These are phyloP conservation scores for Hemibagrus guttatus DNA, from an alignment of 2,797 vertebrate species.

Conservation along the genomic window DNA sequence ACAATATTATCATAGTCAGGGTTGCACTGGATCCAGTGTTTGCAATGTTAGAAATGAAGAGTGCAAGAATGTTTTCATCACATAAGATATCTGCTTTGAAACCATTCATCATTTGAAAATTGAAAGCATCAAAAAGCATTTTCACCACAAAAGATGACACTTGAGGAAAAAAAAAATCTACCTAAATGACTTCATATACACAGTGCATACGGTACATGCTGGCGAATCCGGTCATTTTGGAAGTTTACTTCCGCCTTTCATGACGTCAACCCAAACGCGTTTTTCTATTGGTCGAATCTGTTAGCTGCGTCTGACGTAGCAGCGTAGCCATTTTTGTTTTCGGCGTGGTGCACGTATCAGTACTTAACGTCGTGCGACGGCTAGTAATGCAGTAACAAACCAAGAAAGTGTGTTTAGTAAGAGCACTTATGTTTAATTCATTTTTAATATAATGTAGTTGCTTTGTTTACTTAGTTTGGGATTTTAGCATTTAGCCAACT, in stretches of 20 bases:
- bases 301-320: background rate
- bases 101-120: too few species aligned
- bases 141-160: too few species aligned
- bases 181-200: background rate
- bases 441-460: too few species aligned
- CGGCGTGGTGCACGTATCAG: background rate
- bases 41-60: background rate
- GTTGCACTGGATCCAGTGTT: background rate
- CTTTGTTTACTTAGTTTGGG: too few species aligned
- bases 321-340: background rate
- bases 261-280: background rate
- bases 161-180: background rate
- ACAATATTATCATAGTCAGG: too few species aligned
- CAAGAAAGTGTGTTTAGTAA: too few species aligned
- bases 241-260: constrained; percentile 1
- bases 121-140: too few species aligned
- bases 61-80: background rate
- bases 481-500: too few species aligned
- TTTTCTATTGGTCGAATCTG: background rate
- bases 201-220: background rate
- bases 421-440: too few species aligned
- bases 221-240: too few species aligned
- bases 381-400: background rate
- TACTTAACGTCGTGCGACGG: background rate
- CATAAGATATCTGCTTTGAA: too few species aligned